Evolutionary conservation across 2,888 invertebrate genomes (phyloP), one percentile per base, ranked within the genome.

Genomic region (Microctonus hyperodae): DNA sequence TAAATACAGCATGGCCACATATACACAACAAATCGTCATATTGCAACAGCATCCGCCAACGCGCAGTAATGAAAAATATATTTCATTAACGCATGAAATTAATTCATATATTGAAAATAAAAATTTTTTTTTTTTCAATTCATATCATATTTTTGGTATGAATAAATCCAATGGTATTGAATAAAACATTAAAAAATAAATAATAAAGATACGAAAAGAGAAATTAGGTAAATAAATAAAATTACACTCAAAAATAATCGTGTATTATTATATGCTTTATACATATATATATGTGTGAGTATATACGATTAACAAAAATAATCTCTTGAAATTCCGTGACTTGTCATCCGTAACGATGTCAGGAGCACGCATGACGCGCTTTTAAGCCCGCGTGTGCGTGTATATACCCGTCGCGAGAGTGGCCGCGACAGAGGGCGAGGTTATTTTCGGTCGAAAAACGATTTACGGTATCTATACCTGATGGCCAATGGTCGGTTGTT

Each of bases 381-480:
- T 62, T 67, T 67, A 63, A 20, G 55, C 55, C 51, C 58, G n/a
- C 63, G 57, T 35, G 57, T 31, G 61, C 20, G 33, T 28, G 57
- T 13, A 40, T 57, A 57, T 23, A 23, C 37, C 22, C 22, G 23
- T 51, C 28, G n/a, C 25, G 33, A 44, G 40, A 60, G 62, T 48
- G 60, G 56, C 44, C 44, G 16, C 56, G 48, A 61, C 58, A 35
- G 48, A 65, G 65, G 65, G 65, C 62, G 44, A 59, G 56, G 69
- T 65, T 69, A 69, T 69, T 69, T 69, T 65, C 55, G 69, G 62
- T 65, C 58, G 59, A 64, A 69, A 69, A 63, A 28, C 59, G 63
- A 69, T 65, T 67, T 61, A 68, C 68, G 68, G 63, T 48, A 68
- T 68, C 53, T 58, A n/a, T n/a, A 58, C 57, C 59, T 65, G 62